Evolutionary conservation across 2,797 vertebrate species (phyloP), one percentile per base, ranked within the genome.

Genomic region (Decapterus maruadsi): DNA sequence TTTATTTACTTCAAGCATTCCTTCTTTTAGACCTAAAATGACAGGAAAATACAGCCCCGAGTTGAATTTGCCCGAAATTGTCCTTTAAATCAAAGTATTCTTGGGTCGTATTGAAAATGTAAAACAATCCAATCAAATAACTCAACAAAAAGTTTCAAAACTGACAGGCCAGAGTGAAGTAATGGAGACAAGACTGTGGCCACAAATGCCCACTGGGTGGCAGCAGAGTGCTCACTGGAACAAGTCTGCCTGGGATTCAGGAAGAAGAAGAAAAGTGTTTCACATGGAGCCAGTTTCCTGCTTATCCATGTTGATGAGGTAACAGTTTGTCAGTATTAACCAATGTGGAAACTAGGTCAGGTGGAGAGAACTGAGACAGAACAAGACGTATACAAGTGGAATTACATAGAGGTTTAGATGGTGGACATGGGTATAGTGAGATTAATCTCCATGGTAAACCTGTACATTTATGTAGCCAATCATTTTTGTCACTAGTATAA

Each of bases 161-260:
- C 34, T 36, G 34, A 36, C 6, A 8, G 34, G 7, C 34, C 34
- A 36, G 6, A 36, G 8, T 36, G 8, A 36, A 36, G 7, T 36
- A 8, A 36, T 36, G 34, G 6, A 1, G 34, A 36, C 34, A 34
- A 17, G 3, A 6, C 38, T 11, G 59, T 63, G 29, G 40, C 45
- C 6, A 13, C 17, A 40, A 36, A 1, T 66, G 81, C 13, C 79
- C 87, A 86, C 57, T 71, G 16, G 87, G 31, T 80, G 87, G 87
- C 84, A 91, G 83, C 76, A 87, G 54, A 69, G 72, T 57, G 60
- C 55, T 19, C 57, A 65, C 26, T 11, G 36, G 8, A 20, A n/a
- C 14, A 54, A 5, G 14, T 3, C 54, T 66, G 4, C 13, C 31
- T 58, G 16, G 29, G 8, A 58, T 45, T 59, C 14, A 57, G 8